phyloP scores from a whole-genome alignment of 2,888 invertebrate species.

The Augiades crinisus region DNA sequence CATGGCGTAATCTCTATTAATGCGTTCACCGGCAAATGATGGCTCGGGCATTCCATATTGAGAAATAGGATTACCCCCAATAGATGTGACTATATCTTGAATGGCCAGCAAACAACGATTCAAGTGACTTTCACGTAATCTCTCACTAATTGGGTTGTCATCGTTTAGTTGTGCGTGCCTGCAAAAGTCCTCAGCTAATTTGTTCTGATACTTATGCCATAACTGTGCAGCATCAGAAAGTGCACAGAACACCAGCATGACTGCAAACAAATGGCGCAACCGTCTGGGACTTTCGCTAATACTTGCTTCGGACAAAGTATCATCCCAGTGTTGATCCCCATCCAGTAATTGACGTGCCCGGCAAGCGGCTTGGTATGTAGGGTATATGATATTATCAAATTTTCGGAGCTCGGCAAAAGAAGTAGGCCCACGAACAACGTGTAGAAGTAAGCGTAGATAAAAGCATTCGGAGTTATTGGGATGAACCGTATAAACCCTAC shows the following conservation, averaged over 20 bases:
- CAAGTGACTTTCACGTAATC: slow-evolving; percentile 23
- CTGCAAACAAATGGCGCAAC: slow-evolving; percentile 30
- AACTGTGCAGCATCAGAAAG: slow-evolving; percentile 26
- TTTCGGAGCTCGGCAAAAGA: slow-evolving; percentile 39
- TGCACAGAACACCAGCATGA: slow-evolving; percentile 25
- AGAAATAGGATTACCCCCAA: too few species aligned
- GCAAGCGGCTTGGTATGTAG: slow-evolving; percentile 41
- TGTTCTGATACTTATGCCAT: slow-evolving; percentile 30
- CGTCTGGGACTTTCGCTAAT: slow-evolving; percentile 33
- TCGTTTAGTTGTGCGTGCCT: not conserved
- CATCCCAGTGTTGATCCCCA: slow-evolving; percentile 48
- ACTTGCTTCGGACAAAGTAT: slow-evolving; percentile 30
- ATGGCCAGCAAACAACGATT: slow-evolving; percentile 27
- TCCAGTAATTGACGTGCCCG: slow-evolving; percentile 40
- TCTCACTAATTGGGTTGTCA: slow-evolving; percentile 21
- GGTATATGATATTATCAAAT: slow-evolving; percentile 36
- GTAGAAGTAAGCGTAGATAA: slow-evolving; percentile 29
- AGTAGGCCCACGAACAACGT: slow-evolving; percentile 31
- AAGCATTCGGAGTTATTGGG: slow-evolving; percentile 34
- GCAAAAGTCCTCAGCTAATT: slow-evolving; percentile 36
- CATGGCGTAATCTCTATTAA: too few species aligned
- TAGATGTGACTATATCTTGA: too few species aligned
- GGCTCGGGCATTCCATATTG: too few species aligned
- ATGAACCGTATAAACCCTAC: slow-evolving; percentile 31
- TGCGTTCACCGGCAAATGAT: too few species aligned